Percentiles rank a stretch among this genome's conserved stretches.
Evolutionary conservation across 2,888 invertebrate genomes (phyloP).

Genomic region (Tiliacea aurago): DNA sequence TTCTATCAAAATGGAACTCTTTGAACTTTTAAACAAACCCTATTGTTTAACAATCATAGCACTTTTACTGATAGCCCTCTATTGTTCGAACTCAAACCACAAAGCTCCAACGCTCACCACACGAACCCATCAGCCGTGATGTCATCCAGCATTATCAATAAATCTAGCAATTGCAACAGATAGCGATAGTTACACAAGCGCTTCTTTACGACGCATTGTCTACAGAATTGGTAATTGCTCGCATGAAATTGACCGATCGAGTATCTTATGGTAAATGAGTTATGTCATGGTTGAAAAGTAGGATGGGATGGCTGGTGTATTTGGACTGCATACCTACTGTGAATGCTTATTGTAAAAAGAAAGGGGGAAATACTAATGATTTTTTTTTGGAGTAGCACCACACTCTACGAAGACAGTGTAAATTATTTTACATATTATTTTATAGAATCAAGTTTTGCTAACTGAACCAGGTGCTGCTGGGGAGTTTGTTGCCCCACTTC

Average conservation of each 20-base stretch:
- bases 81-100: conserved; percentile 8
- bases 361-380: neutral
- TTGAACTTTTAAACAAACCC: neutral
- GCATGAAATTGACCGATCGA: conserved; percentile 55
- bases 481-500: no score
- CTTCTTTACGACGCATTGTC: conserved; percentile 61
- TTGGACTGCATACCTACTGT: neutral
- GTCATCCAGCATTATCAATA: conserved; percentile 51
- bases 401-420: neutral
- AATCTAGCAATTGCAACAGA: conserved; percentile 52
- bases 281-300: conserved; percentile 38
- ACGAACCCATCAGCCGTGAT: conserved; percentile 39
- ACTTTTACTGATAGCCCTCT: neutral
- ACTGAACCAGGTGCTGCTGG: no score
- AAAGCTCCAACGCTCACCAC: conserved; percentile 14
- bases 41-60: neutral
- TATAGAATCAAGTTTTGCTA: no score
- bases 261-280: conserved; percentile 21
- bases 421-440: no score
- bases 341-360: neutral
- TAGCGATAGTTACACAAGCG: conserved; percentile 40
- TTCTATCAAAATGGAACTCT: neutral
- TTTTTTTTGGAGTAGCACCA: neutral
- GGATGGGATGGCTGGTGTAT: neutral
- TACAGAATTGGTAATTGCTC: conserved; percentile 59